Percentiles rank a stretch among this genome's conserved stretches.
These are phyloP conservation scores for Exaiptasia diaphana DNA, from an alignment of 64 coral and sea anemone species.

Conservation along the genomic window DNA sequence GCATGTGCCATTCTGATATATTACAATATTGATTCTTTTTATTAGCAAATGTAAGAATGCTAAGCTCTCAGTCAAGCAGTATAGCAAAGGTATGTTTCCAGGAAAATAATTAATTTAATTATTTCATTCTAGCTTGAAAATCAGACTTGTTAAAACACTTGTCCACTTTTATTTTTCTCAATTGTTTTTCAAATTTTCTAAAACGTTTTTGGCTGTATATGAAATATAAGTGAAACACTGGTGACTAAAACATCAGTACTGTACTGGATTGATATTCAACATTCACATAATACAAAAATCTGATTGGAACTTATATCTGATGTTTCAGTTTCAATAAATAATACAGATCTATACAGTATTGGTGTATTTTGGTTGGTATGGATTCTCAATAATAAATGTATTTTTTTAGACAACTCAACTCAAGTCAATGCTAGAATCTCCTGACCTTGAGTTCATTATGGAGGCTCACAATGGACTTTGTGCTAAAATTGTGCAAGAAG, in stretches of 20 bases:
- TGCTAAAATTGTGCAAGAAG: slow-evolving; percentile 96
- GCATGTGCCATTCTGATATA: background rate
- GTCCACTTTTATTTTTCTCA: background rate
- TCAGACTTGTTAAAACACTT: too few species aligned
- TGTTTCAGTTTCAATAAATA: slow-evolving; percentile 7
- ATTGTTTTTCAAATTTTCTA: background rate
- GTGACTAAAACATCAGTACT: too few species aligned
- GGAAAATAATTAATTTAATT: background rate
- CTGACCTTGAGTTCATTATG: slow-evolving; percentile 97
- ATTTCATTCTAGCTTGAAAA: background rate
- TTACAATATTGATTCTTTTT: background rate
- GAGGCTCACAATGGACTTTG: slow-evolving; percentile 97
- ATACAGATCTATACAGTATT: background rate
- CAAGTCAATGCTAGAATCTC: slow-evolving; percentile 84
- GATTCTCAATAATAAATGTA: background rate
- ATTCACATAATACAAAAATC: slow-evolving; percentile 1
- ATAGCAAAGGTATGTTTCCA: background rate
- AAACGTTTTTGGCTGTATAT: background rate
- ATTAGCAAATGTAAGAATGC: background rate
- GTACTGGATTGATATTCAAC: too few species aligned
- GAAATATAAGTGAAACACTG: slow-evolving; percentile 7
- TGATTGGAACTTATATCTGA: slow-evolving; percentile 23
- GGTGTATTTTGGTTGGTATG: background rate
- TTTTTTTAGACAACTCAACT: slow-evolving; percentile 78
- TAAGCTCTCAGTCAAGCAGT: background rate